phyloP scores from a whole-genome alignment of 1,140 invertebrate genomes.

The Drosophila bocqueti region DNA sequence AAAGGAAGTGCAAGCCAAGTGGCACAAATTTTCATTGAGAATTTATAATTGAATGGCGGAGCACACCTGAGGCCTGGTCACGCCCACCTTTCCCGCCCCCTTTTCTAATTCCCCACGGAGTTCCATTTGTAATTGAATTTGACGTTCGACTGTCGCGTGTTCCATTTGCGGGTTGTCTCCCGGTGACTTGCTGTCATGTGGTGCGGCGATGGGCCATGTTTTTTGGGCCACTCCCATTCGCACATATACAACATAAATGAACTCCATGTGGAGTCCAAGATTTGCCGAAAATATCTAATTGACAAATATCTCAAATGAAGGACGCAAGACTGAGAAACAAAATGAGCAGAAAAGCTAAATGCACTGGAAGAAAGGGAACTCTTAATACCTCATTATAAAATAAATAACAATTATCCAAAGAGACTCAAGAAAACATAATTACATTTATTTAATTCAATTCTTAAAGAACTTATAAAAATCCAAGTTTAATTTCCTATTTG shows the following conservation, averaged over 20 bases:
- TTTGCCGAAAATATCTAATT: slow-evolving; percentile 58
- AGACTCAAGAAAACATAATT: neutral
- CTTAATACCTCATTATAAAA: neutral
- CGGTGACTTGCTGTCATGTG: slow-evolving; percentile 37
- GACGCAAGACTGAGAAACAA: slow-evolving; percentile 32
- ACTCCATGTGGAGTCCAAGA: slow-evolving; percentile 20
- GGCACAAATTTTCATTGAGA: slow-evolving; percentile 73
- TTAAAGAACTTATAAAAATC: neutral
- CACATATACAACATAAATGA: slow-evolving; percentile 20
- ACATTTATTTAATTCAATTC: neutral
- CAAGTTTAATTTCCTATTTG: no score
- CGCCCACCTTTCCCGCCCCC: slow-evolving; percentile 10
- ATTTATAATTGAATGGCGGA: slow-evolving; percentile 81
- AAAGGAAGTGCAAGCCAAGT: slow-evolving; percentile 39
- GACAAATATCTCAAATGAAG: slow-evolving; percentile 55
- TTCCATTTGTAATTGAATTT: slow-evolving; percentile 71
- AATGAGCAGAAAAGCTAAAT: slow-evolving; percentile 27
- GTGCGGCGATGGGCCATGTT: slow-evolving; percentile 21
- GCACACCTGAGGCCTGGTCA: slow-evolving; percentile 69
- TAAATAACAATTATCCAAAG: neutral
- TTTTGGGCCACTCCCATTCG: slow-evolving; percentile 16
- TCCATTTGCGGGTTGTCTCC: slow-evolving; percentile 40
- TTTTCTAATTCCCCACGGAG: slow-evolving; percentile 3
- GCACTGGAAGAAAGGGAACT: slow-evolving; percentile 8
- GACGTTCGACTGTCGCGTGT: slow-evolving; percentile 63